Evolutionary conservation across 2,797 vertebrate genomes (phyloP).

Genomic region (Acanthiza pusilla): DNA sequence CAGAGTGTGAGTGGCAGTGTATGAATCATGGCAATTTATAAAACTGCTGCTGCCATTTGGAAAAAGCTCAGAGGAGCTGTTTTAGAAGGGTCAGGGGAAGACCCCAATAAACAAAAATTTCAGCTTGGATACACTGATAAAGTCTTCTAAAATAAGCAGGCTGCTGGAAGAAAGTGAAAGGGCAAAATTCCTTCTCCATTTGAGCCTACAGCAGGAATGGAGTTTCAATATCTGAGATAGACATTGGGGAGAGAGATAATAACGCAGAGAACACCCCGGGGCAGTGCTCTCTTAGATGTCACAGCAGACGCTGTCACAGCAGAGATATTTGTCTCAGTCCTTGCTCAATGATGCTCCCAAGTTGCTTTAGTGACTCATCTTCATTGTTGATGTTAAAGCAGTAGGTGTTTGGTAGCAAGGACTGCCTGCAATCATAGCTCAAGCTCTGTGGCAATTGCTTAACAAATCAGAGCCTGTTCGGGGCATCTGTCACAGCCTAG

Average conservation of each 20-base stretch:
- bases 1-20: background rate
- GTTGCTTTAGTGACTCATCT: conserved; percentile 1
- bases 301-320: background rate
- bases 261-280: background rate
- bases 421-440: background rate
- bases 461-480: background rate
- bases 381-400: background rate
- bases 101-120: background rate
- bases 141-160: background rate
- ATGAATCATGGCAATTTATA: background rate
- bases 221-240: background rate
- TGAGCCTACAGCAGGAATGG: background rate
- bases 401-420: background rate
- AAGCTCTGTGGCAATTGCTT: background rate
- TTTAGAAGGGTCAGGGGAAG: background rate
- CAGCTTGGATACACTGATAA: background rate
- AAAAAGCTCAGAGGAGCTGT: background rate
- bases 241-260: background rate
- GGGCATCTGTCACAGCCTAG: background rate
- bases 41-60: background rate
- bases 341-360: background rate
- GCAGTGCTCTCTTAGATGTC: background rate
- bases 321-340: background rate
- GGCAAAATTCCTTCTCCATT: background rate
- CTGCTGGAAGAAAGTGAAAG: background rate